Base-by-base conservation (phyloP, 64 coral and sea anemone genomes). In the Anthopleura sola region DNA sequence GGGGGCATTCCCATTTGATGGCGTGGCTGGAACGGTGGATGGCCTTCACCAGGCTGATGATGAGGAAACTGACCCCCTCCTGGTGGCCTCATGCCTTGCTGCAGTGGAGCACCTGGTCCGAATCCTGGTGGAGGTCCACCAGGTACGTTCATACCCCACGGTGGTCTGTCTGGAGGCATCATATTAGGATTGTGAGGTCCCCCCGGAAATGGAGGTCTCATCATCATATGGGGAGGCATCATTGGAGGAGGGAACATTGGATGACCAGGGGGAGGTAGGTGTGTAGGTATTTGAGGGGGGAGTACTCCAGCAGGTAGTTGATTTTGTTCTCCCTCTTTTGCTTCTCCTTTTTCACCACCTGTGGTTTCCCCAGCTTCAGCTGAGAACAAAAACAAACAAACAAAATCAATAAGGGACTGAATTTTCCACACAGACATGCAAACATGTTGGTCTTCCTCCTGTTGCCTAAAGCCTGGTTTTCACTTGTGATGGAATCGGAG, bases 211-310 rank as follows among this genome's bases (percentile, higher is more conserved):
- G 90, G 94, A 68, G 90, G 90, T 38, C 88, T 85, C 77, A 96
- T 96, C 84, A 96, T 87, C 78, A 96, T 92, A 26, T 90, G 90
- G 24, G 94, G 94, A 40, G 94, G 90, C 24, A 92, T 74, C 94
- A 92, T 85, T 40, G 66, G 86, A 36, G 66, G 86, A 36, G 77
- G 86, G 23, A 90, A 96, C 68, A 96, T 90, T 40, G 84, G 94
- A 36, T 88, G 94, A 24, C 90, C 87, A 37, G 94, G 90, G 29
- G 90, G 94, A 80, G 90, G 94, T 8, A 92, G 36, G 49, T 78
- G 91, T 37, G 93, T 75, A 56, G 90, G 85, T 64, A 91, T 87
- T 87, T 87, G 93, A 28, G 83, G 79, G 23, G 90, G 87, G n/a
- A 80, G 89, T 58, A 80, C 29, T 34, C 78, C 66, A 78, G 78